A percentile compares a stretch with the other conserved stretches of the same genome.
Evolutionary conservation across 2,113 vertebrate species (phyloP).

Genomic region (Blennius ocellaris): DNA sequence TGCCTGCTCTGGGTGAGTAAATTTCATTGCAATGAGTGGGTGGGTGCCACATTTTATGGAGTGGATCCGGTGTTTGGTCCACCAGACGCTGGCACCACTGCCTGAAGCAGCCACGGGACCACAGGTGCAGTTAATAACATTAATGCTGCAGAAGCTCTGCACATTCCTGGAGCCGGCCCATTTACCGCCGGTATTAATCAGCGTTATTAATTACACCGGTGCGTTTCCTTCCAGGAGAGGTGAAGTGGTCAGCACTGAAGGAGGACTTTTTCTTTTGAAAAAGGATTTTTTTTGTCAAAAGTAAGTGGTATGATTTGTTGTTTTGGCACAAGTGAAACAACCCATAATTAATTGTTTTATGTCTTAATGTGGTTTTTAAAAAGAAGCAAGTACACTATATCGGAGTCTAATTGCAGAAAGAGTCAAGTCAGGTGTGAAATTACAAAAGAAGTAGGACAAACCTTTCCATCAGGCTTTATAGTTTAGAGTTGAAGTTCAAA

Average conservation of each 20-base stretch:
- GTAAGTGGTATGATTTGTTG: too few species aligned
- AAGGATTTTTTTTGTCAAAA: too few species aligned
- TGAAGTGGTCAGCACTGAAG: too few species aligned
- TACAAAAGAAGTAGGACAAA: too few species aligned
- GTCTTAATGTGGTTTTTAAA: too few species aligned
- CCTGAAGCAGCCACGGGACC: neutral
- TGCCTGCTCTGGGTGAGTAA: neutral
- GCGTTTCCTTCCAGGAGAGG: neutral
- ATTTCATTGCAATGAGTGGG: neutral
- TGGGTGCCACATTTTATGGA: slow-evolving; percentile 4
- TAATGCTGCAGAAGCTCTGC: neutral
- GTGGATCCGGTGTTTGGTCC: neutral
- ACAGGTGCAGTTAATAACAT: slow-evolving; percentile 5
- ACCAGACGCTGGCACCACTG: neutral
- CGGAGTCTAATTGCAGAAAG: too few species aligned
- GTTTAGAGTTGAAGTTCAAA: too few species aligned
- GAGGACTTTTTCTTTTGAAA: neutral
- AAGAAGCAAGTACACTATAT: too few species aligned
- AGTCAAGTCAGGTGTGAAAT: too few species aligned
- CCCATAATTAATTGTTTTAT: too few species aligned
- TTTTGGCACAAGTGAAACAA: too few species aligned
- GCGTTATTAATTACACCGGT: neutral
- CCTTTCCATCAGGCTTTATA: too few species aligned
- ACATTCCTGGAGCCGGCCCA: neutral
- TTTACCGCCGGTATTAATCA: neutral